Conservation (phyloP, 2,113 vertebrate genomes). For the Phainopepla nitens region DNA sequence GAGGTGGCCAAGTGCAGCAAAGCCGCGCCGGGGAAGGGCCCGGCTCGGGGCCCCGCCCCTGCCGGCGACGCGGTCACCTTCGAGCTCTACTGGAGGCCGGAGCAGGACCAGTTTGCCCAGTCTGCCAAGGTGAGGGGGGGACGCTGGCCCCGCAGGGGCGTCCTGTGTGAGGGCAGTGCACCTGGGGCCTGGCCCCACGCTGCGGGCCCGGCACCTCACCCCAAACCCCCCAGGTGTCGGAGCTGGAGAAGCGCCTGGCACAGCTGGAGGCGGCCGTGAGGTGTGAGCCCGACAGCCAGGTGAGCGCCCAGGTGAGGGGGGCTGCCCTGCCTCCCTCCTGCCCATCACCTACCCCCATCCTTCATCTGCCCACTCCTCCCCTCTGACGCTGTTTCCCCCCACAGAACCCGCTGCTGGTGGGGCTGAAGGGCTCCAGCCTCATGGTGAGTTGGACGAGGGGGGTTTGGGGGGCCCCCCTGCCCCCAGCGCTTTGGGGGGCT, state of each 20-base stretch:
- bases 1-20: slow-evolving; percentile 80
- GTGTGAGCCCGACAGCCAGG: slow-evolving; percentile 87
- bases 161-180: fast-evolving
- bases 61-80: slow-evolving; percentile 82
- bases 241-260: slow-evolving; percentile 88
- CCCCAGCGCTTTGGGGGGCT: not conserved
- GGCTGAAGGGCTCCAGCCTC: slow-evolving; percentile 84
- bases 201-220: fast-evolving
- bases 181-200: fast-evolving
- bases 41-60: slow-evolving; percentile 24
- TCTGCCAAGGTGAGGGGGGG: slow-evolving; percentile 80
- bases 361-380: not conserved
- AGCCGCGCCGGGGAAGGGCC: slow-evolving; percentile 45
- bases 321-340: not conserved
- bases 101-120: slow-evolving; percentile 90
- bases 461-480: not conserved
- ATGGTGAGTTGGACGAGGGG: slow-evolving; percentile 63
- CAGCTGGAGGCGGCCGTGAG: slow-evolving; percentile 86
- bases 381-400: not conserved
- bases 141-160: not conserved
- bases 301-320: slow-evolving; percentile 22
- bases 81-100: slow-evolving; percentile 89
- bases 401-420: slow-evolving; percentile 86
- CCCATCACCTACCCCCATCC: not conserved
- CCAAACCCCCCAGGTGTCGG: slow-evolving; percentile 75